phyloP scores from a whole-genome alignment of 2,888 invertebrate species.

The Chrysina gloriosa region DNA sequence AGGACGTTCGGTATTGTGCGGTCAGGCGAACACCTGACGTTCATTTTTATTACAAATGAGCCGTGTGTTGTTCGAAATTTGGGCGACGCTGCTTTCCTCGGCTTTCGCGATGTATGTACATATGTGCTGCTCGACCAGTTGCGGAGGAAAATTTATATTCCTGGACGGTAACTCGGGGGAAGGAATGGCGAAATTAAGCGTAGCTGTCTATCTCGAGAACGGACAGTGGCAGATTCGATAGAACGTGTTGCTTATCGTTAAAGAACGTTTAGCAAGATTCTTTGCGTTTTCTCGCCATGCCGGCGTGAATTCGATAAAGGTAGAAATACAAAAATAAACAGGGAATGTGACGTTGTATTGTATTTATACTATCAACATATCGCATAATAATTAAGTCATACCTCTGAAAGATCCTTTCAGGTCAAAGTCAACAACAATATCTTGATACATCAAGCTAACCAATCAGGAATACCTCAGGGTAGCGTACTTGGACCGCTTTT shows the following conservation, averaged over 20 bases:
- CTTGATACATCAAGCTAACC: too few species aligned
- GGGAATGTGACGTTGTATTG: too few species aligned
- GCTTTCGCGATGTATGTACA: slow-evolving; percentile 11
- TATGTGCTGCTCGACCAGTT: not conserved
- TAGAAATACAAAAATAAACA: not conserved
- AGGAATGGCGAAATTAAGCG: slow-evolving; percentile 1
- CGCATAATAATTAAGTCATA: too few species aligned
- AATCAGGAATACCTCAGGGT: too few species aligned
- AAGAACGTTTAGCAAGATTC: too few species aligned
- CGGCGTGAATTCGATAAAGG: not conserved
- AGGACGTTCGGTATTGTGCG: slow-evolving; percentile 31
- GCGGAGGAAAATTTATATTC: slow-evolving; percentile 31
- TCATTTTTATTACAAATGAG: slow-evolving; percentile 37
- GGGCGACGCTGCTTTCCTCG: slow-evolving; percentile 13
- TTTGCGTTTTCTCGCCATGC: too few species aligned
- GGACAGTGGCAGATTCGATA: slow-evolving; percentile 5
- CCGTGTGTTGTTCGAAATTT: slow-evolving; percentile 30
- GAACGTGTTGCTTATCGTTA: not conserved
- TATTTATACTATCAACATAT: too few species aligned
- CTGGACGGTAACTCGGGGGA: not conserved
- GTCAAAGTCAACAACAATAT: too few species aligned
- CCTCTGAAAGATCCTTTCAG: too few species aligned
- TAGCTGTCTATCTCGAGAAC: not conserved
- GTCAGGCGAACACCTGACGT: slow-evolving; percentile 29
- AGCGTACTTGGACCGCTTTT: too few species aligned